Evolutionary conservation across 2,797 vertebrate species (phyloP), one percentile per base, ranked within the genome.

Genomic region (Yasuhikotakia modesta): DNA sequence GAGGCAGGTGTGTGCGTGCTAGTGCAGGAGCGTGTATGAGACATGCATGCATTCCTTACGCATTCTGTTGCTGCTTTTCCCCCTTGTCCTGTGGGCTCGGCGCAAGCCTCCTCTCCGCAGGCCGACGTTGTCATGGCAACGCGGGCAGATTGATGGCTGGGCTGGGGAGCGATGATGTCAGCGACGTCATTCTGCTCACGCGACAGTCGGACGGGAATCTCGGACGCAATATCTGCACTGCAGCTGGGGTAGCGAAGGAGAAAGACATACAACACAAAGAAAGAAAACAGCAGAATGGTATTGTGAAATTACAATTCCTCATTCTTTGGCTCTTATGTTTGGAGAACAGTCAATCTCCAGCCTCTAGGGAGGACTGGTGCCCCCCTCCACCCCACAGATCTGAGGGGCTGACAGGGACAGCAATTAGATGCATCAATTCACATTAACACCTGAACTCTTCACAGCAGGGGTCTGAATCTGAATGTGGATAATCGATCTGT

Each of bases 111-210:
- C 27, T 89, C 91, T 90, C 92, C 78, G 91, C 93, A 91, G 92
- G 90, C 93, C 89, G 87, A 78, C 83, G 92, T 94, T 92, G 92
- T 91, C 93, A 95, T 92, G 91, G 94, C 91, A 92, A 94, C 93
- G 19, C 76, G 82, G 84, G 91, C 87, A 86, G 90, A 91, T 87
- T 91, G 92, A 90, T 89, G 91, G 89, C 81, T 89, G 63, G 93
- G 73, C 66, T 89, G 91, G 7, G 85, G 84, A 90, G 88, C 70
- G 84, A 89, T 90, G 90, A 88, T 89, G 90, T 94, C 91, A 88
- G 88, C 82, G 91, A 92, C 88, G 89, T 93, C 89, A 87, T 90
- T 90, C 85, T 64, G 87, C 90, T 93, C 94, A 93, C 90, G 87
- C 90, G 88, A 93, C 91, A 90, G 89, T 87, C 91, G 89, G 88